A percentile compares a stretch with the other conserved stretches of the same genome.
These are phyloP conservation scores for Caenorhabditis parvicauda DNA, from an alignment of 2,888 invertebrate genomes.

Conservation along the genomic window DNA sequence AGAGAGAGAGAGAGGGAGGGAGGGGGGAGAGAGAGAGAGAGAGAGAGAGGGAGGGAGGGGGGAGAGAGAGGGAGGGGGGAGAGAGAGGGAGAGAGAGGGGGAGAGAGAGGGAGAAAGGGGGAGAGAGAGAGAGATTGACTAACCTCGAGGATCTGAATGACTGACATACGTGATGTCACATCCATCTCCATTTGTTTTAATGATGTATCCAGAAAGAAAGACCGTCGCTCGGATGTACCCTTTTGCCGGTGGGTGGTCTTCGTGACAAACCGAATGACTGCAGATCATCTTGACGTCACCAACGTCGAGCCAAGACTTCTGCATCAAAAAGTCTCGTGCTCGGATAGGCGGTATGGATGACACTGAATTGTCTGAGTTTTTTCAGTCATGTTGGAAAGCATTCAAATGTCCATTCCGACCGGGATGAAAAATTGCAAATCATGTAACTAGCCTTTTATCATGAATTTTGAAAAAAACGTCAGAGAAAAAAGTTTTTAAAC, in stretches of 20 bases:
- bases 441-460: too few species aligned
- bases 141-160: conserved; percentile 83
- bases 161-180: conserved; percentile 84
- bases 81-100: not conserved
- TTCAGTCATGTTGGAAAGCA: too few species aligned
- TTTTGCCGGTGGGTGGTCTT: conserved; percentile 77
- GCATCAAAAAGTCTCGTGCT: conserved; percentile 81
- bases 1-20: too few species aligned
- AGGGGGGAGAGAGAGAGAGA: too few species aligned
- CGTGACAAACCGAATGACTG: conserved; percentile 85
- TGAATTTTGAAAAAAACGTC: too few species aligned
- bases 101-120: conserved; percentile 1
- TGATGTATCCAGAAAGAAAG: conserved; percentile 71
- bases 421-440: too few species aligned
- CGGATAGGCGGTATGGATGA: conserved; percentile 46
- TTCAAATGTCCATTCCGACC: too few species aligned
- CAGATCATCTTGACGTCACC: conserved; percentile 82
- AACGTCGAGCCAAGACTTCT: conserved; percentile 85
- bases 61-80: too few species aligned
- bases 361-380: conserved; percentile 21
- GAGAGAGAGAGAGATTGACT: too few species aligned
- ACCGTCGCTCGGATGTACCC: conserved; percentile 75
- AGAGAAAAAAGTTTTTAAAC: too few species aligned
- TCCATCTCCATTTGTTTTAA: conserved; percentile 70
- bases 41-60: too few species aligned